phyloP scores from a whole-genome alignment of 2,797 vertebrate genomes.

The Dendrocincla tyrannina region DNA sequence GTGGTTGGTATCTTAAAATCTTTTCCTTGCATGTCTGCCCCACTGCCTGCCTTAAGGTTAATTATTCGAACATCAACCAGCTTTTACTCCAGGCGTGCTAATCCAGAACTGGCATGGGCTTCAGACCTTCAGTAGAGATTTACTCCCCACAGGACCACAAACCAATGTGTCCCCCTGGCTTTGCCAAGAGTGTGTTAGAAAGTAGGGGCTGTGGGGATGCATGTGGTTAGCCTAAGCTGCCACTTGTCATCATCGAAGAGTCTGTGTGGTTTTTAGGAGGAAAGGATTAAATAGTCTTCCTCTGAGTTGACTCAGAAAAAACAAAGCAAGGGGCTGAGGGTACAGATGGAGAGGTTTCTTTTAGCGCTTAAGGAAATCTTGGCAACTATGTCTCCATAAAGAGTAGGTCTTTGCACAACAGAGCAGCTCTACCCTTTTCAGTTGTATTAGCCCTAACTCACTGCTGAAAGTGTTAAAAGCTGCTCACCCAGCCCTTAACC shows the following conservation, averaged over 20 bases:
- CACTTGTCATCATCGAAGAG: conserved; percentile 60
- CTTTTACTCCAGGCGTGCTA: not conserved
- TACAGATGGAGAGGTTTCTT: not conserved
- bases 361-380: not conserved
- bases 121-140: not conserved
- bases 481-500: not conserved
- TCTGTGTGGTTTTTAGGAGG: conserved; percentile 58
- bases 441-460: not conserved
- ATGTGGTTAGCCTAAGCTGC: conserved; percentile 72
- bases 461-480: not conserved
- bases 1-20: not conserved
- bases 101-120: conserved; percentile 5
- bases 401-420: not conserved
- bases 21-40: not conserved
- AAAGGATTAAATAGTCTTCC: conserved; percentile 28
- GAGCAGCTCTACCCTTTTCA: not conserved
- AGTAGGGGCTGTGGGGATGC: conserved; percentile 40
- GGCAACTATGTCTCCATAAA: not conserved
- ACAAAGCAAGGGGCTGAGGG: not conserved
- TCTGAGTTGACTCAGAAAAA: conserved; percentile 29
- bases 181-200: conserved; percentile 48
- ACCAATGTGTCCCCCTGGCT: conserved; percentile 34
- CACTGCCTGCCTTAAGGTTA: not conserved
- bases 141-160: conserved; percentile 34
- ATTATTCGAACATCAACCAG: conserved; percentile 6